phyloP scores from a whole-genome alignment of 2,888 invertebrate genomes.

The Stomorhina lunata region DNA sequence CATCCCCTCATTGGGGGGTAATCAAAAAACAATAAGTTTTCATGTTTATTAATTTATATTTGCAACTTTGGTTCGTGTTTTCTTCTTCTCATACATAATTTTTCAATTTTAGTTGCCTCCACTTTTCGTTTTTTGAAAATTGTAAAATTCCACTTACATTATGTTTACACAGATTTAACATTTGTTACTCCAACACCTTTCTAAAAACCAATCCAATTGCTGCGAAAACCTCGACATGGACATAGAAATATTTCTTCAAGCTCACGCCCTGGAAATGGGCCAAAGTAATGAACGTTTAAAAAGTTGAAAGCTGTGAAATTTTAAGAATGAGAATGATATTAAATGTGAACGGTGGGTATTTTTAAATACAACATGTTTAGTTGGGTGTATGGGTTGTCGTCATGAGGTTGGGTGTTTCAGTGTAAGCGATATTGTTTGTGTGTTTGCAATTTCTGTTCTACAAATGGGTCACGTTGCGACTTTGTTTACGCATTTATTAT shows the following conservation, averaged over 20 bases:
- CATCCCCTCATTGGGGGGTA: background rate
- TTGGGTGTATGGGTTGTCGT: background rate
- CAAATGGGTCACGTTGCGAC: constrained; percentile 62
- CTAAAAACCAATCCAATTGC: constrained; percentile 7
- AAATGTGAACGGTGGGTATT: constrained; percentile 19
- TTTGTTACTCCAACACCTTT: constrained; percentile 61
- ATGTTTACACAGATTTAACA: constrained; percentile 61
- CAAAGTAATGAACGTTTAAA: constrained; percentile 60
- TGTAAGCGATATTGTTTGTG: constrained; percentile 4
- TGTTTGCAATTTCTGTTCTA: constrained; percentile 4
- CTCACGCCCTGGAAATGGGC: background rate
- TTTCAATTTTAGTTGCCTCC: background rate
- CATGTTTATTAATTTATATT: constrained; percentile 59
- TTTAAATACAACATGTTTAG: background rate
- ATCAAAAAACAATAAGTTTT: constrained; percentile 56
- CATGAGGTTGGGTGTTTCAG: constrained; percentile 4
- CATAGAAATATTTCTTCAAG: background rate
- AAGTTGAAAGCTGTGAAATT: constrained; percentile 29
- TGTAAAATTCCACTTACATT: constrained; percentile 50
- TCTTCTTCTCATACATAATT: too few relatives aligned
- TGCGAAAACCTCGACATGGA: background rate
- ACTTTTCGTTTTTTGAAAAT: constrained; percentile 7
- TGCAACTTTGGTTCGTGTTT: background rate
- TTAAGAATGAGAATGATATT: constrained; percentile 7
- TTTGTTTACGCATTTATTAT: constrained; percentile 68